Percentiles rank a stretch among this genome's conserved stretches.
Conservation (phyloP, 2,888 invertebrate species). For the Escarpia spicata region DNA sequence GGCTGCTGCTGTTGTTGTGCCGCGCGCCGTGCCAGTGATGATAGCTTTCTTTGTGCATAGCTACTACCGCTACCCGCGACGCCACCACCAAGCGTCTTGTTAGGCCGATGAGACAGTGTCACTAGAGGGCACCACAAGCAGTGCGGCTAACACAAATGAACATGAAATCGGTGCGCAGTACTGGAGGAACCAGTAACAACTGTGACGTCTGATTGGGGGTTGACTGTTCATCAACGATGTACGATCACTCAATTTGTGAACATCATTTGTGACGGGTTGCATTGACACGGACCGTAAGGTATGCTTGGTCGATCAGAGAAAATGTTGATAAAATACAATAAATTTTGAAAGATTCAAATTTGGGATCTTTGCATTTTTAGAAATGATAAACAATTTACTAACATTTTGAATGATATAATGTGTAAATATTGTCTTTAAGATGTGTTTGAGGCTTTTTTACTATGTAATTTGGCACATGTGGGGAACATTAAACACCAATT, state of each 20-base stretch:
- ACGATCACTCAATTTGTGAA: neutral
- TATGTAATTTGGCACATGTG: too few relatives aligned
- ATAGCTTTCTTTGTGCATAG: slow-evolving; percentile 9
- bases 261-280: neutral
- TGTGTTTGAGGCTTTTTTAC: too few relatives aligned
- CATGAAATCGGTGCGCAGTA: neutral
- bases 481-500: too few relatives aligned
- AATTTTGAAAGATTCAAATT: too few relatives aligned
- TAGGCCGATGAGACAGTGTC: neutral
- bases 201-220: neutral
- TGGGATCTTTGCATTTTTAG: too few relatives aligned
- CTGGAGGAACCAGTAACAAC: neutral
- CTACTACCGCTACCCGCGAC: neutral
- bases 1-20: neutral
- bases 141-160: neutral
- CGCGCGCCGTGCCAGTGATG: neutral
- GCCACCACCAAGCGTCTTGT: neutral
- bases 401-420: too few relatives aligned
- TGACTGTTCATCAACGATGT: neutral
- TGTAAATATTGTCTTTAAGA: too few relatives aligned
- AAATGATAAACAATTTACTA: too few relatives aligned
- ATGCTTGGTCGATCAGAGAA: too few relatives aligned
- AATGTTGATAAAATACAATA: too few relatives aligned
- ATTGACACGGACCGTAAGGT: too few relatives aligned
- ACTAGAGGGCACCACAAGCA: neutral